Evolutionary conservation across 2,797 vertebrate species (phyloP).

Genomic region (Aratinga solstitialis): DNA sequence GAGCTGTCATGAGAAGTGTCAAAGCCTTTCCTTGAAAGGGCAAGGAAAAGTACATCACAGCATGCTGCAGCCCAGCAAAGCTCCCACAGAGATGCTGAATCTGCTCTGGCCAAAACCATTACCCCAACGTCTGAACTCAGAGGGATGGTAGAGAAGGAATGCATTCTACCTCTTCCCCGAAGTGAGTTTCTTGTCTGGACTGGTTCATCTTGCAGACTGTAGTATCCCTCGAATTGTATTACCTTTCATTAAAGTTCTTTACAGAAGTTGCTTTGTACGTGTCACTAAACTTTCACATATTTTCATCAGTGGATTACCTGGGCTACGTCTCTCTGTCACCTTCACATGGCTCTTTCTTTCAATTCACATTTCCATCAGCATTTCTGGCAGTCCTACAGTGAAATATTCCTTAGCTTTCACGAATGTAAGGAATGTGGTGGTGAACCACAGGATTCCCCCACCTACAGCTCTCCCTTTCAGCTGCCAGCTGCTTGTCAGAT

Average conservation of each 20-base stretch:
- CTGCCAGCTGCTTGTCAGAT: slow-evolving; percentile 75
- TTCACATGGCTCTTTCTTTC: slow-evolving; percentile 69
- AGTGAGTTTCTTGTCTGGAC: not conserved
- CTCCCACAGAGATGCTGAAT: not conserved
- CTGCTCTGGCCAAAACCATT: not conserved
- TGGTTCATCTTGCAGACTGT: not conserved
- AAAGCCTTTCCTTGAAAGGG: not conserved
- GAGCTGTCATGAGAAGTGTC: not conserved
- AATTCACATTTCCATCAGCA: slow-evolving; percentile 64
- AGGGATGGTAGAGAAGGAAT: not conserved
- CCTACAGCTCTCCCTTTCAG: slow-evolving; percentile 74
- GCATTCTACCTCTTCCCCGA: not conserved
- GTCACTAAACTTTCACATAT: not conserved
- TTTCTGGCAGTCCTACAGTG: slow-evolving; percentile 58
- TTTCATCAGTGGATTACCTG: slow-evolving; percentile 38
- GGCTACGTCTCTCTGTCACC: slow-evolving; percentile 52
- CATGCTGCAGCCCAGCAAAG: not conserved
- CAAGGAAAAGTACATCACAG: not conserved
- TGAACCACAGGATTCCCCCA: slow-evolving; percentile 75
- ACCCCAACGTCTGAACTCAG: not conserved
- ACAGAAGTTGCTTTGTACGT: not conserved
- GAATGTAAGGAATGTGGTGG: slow-evolving; percentile 74
- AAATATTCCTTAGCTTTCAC: slow-evolving; percentile 70
- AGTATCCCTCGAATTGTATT: not conserved
- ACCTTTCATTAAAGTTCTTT: slow-evolving; percentile 1